Evolutionary conservation across 1,140 invertebrate species (phyloP), one percentile per base, ranked within the genome.

Genomic region (Brachionus calyciflorus): DNA sequence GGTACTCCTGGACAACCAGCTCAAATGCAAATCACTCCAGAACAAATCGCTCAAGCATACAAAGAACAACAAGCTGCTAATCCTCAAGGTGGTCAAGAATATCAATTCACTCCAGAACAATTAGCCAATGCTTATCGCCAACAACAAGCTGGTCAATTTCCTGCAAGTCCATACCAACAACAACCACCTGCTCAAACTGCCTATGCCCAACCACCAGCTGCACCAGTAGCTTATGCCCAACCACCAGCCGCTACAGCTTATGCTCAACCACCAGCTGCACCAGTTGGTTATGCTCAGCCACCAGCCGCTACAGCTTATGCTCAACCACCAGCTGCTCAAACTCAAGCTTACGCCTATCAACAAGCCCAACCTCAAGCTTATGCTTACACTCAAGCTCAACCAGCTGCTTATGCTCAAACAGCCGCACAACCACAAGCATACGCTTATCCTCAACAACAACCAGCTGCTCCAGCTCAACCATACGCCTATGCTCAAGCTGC

Each of bases 381-480:
- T 37, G 30, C n/a, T n/a, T n/a, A n/a, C n/a, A n/a, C n/a, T n/a
- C n/a, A 37, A 17, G 55, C 55, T 41, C 55, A 60, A 5, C 55
- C 55, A 7, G 55, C 28, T 28, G 53, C 28, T 37, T 30, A 60
- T n/a, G 55, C 55, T 41, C 55, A 60, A 5, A 26, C 55, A 7
- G 55, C 28, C 26, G 53, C 28, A 17, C 55, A 60, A 55, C 49
- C 49, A 57, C 53, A 57, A 57, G 53, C 24, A 3, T 57, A 57
- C 30, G 53, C 53, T 5, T 60, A 60, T 60, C 55, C 55, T 12
- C 55, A 60, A 19, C 55, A 60, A 7, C 55, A 60, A 37, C 51
- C 21, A 26, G 21, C 26, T 26, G 19, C 33, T 33, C 55, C 55
- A 60, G 55, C 55, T 37, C 55, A 14, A 60, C n/a, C n/a, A n/a